Evolutionary conservation across 2,113 vertebrate species (phyloP).

Genomic region (Sarotherodon lohbergeri): DNA sequence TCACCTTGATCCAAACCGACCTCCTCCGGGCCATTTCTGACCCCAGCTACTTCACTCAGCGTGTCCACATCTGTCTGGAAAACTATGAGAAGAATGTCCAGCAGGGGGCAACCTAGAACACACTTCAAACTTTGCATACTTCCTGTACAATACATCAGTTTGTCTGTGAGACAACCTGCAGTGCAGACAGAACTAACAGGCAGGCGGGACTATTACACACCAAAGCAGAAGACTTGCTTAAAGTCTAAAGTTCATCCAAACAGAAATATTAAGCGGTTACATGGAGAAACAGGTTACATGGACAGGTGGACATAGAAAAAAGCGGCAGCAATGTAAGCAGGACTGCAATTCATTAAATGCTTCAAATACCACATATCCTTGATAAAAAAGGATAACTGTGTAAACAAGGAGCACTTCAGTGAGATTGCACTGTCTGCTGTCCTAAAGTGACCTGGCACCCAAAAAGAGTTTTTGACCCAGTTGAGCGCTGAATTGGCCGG

Average conservation of each 20-base stretch:
- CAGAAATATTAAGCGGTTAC: neutral
- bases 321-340: neutral
- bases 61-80: constrained; percentile 76
- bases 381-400: neutral
- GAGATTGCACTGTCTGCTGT: neutral
- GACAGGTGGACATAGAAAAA: neutral
- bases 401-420: neutral
- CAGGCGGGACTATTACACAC: neutral
- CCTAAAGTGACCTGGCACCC: neutral
- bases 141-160: neutral
- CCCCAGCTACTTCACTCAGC: constrained; percentile 77
- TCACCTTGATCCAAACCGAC: constrained; percentile 82
- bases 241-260: neutral
- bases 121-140: neutral
- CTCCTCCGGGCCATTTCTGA: constrained; percentile 83
- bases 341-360: neutral
- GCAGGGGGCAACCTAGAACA: constrained; percentile 39
- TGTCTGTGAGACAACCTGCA: neutral
- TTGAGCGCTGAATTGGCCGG: neutral
- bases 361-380: neutral
- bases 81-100: constrained; percentile 80
- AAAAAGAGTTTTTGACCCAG: neutral
- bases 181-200: neutral
- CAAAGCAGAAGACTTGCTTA: neutral
- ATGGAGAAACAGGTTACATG: neutral